Evolutionary conservation across 2,113 vertebrate species (phyloP).

Genomic region (Nesogale talazaci): DNA sequence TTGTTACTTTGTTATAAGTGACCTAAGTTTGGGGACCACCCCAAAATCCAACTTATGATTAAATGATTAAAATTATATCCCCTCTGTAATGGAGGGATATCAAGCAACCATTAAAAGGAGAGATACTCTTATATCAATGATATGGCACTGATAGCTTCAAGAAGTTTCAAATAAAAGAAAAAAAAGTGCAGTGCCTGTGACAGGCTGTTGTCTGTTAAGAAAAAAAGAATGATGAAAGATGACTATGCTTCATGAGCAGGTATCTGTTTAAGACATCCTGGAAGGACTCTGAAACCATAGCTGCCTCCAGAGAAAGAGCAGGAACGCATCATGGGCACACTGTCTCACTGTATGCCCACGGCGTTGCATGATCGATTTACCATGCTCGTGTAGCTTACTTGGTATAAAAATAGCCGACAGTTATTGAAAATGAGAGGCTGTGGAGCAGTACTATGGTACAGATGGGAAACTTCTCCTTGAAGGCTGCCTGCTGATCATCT

Average conservation of each 20-base stretch:
- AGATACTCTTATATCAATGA: not conserved
- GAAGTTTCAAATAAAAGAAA: not conserved
- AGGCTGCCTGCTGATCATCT: not conserved
- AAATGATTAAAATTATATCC: not conserved
- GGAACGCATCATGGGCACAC: not conserved
- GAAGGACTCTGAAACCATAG: not conserved
- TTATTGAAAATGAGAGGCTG: not conserved
- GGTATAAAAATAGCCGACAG: not conserved
- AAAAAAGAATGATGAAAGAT: not conserved
- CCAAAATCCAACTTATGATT: not conserved
- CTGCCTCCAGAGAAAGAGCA: not conserved
- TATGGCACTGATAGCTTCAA: not conserved
- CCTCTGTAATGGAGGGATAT: not conserved
- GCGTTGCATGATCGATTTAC: not conserved
- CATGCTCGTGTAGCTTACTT: not conserved
- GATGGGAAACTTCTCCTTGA: not conserved
- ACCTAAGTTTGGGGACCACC: not conserved
- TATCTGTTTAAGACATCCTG: not conserved
- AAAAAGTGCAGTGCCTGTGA: no score
- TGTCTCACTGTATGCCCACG: not conserved
- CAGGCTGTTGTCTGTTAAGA: not conserved
- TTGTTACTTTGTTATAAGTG: slow-evolving; percentile 23
- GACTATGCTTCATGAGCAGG: not conserved
- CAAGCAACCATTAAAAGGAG: not conserved
- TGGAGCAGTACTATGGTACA: not conserved